Evolutionary conservation across 2,113 vertebrate genomes (phyloP).

Genomic region (Haplochromis burtoni): DNA sequence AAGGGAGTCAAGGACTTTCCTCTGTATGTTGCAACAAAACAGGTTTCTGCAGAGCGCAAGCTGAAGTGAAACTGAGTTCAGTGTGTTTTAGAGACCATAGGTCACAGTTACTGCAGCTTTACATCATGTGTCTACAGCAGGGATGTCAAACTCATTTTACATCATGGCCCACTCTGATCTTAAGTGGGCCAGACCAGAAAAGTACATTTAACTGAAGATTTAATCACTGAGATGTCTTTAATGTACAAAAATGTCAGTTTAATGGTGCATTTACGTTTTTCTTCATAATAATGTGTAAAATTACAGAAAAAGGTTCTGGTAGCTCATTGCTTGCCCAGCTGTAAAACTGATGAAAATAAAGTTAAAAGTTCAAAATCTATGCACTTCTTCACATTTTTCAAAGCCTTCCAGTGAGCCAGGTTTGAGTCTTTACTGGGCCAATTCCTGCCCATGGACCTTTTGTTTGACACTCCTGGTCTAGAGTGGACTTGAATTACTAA

Average conservation of each 20-base stretch:
- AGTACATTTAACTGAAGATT: not conserved
- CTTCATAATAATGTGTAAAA: not conserved
- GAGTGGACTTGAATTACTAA: not conserved
- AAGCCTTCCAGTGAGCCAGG: not conserved
- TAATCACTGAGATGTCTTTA: not conserved
- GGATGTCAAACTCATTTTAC: not conserved
- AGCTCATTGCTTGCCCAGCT: not conserved
- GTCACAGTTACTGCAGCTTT: not conserved
- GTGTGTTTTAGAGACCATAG: not conserved
- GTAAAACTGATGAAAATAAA: not conserved
- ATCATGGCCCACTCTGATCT: not conserved
- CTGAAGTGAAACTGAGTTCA: not conserved
- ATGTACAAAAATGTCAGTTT: not conserved
- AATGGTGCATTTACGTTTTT: not conserved
- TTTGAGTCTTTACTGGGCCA: not conserved
- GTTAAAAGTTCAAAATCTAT: not conserved
- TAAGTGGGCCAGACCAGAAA: not conserved
- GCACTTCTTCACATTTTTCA: not conserved
- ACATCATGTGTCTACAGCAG: not conserved
- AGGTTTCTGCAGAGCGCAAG: not conserved
- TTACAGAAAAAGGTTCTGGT: not conserved
- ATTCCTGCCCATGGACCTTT: not conserved
- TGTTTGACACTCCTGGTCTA: not conserved
- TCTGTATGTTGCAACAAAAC: not conserved
- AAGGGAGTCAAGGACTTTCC: slow-evolving; percentile 25